These are phyloP conservation scores for Platalea minor DNA, from an alignment of 2,797 vertebrate species.

Conservation along the genomic window DNA sequence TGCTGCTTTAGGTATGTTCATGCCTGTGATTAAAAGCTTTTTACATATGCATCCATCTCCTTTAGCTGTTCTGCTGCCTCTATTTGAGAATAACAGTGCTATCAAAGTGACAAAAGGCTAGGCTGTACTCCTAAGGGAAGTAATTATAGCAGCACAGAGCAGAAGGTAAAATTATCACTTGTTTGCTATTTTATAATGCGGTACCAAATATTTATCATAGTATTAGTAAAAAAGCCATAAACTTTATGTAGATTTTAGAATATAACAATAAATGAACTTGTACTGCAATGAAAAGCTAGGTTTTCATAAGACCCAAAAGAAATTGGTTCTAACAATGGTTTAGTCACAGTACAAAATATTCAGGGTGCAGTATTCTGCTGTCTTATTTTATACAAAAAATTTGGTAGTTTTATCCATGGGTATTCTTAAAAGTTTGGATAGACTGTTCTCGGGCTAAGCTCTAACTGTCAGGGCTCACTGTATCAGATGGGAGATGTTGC, in stretches of 20 bases:
- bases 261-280: not conserved
- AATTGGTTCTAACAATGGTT: not conserved
- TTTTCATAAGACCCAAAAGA: conserved; percentile 32
- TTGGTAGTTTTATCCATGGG: not conserved
- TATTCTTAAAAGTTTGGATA: not conserved
- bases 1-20: conserved; percentile 4
- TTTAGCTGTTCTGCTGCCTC: conserved; percentile 50
- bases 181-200: conserved; percentile 56
- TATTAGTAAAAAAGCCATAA: conserved; percentile 61
- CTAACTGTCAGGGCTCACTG: not conserved
- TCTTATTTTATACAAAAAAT: not conserved
- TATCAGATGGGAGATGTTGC: not conserved
- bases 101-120: conserved; percentile 69
- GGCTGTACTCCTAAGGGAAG: conserved; percentile 66
- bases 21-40: conserved; percentile 53
- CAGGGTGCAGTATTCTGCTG: not conserved
- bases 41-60: conserved; percentile 21
- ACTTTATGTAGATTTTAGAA: conserved; percentile 57
- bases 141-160: conserved; percentile 65
- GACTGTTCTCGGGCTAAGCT: not conserved
- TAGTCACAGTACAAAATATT: not conserved
- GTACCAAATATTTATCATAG: conserved; percentile 67
- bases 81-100: conserved; percentile 60
- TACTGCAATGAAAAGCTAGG: not conserved
- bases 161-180: conserved; percentile 70